These are phyloP conservation scores for Leptatherina wallacei DNA, from an alignment of 2,797 vertebrate species.

Conservation along the genomic window DNA sequence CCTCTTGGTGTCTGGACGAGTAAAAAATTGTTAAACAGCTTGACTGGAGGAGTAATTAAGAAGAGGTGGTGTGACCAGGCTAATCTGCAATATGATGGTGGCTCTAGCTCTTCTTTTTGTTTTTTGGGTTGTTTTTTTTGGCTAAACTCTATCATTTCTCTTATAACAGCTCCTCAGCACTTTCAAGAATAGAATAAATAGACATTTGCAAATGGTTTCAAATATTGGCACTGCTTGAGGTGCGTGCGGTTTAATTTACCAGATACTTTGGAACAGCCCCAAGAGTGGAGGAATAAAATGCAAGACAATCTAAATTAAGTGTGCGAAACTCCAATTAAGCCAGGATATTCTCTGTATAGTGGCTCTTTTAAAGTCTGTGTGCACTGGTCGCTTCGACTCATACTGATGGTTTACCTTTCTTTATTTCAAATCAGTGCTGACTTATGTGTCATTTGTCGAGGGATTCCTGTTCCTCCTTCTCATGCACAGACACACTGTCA, in stretches of 20 bases:
- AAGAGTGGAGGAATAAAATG: conserved; percentile 50
- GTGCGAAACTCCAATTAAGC: conserved; percentile 57
- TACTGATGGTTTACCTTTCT: conserved; percentile 25
- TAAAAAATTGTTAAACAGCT: conserved; percentile 75
- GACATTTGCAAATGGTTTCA: conserved; percentile 72
- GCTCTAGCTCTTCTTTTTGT: conserved; percentile 27
- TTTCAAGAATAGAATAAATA: conserved; percentile 73
- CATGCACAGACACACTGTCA: conserved; percentile 1
- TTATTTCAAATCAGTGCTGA: conserved; percentile 35
- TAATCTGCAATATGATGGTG: conserved; percentile 58
- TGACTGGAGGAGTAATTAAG: conserved; percentile 81
- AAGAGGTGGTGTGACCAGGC: conserved; percentile 68
- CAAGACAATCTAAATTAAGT: conserved; percentile 61
- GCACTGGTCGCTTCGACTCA: neutral
- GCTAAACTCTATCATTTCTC: conserved; percentile 52
- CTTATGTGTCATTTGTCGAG: conserved; percentile 41
- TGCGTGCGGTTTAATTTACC: conserved; percentile 64
- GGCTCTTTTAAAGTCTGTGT: conserved; percentile 23
- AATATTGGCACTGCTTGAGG: conserved; percentile 71
- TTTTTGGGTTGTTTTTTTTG: conserved; percentile 20
- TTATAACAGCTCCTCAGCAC: conserved; percentile 56
- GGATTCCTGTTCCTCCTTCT: conserved; percentile 25
- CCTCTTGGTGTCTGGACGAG: conserved; percentile 62
- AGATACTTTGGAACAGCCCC: conserved; percentile 60
- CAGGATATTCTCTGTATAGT: conserved; percentile 30